These are phyloP conservation scores for Alsophila aescularia DNA, from an alignment of 2,888 invertebrate species.

Conservation along the genomic window DNA sequence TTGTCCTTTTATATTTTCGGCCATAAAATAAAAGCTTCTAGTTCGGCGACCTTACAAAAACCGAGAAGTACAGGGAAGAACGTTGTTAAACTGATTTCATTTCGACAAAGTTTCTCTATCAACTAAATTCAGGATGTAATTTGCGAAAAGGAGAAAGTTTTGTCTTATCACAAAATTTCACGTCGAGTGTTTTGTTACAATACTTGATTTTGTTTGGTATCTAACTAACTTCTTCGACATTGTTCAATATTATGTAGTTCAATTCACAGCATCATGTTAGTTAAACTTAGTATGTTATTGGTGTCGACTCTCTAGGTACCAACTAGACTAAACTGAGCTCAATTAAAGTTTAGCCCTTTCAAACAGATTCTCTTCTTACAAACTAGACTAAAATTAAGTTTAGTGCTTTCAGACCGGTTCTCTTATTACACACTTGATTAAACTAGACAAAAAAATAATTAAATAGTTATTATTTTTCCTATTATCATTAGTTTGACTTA, in stretches of 20 bases:
- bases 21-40: conserved; percentile 50
- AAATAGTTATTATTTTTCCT: too few species aligned
- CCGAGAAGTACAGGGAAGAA: conserved; percentile 53
- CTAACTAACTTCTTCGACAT: conserved; percentile 40
- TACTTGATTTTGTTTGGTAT: conserved; percentile 69
- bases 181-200: conserved; percentile 79
- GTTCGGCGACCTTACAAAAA: conserved; percentile 61
- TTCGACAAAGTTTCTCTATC: conserved; percentile 79
- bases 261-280: too few species aligned
- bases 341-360: too few species aligned
- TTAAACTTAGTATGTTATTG: too few species aligned
- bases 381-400: too few species aligned
- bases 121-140: conserved; percentile 79
- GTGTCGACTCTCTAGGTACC: too few species aligned
- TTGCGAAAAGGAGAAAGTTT: conserved; percentile 78
- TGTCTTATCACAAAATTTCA: conserved; percentile 80
- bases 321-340: too few species aligned
- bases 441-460: too few species aligned
- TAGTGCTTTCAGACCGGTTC: too few species aligned
- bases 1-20: conserved; percentile 21
- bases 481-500: too few species aligned
- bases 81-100: conserved; percentile 76
- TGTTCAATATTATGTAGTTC: conserved; percentile 36
- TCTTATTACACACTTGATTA: too few species aligned
- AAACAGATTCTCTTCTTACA: too few species aligned